phyloP scores from a whole-genome alignment of 2,888 invertebrate genomes.

The Tenthredo scrophulariae region DNA sequence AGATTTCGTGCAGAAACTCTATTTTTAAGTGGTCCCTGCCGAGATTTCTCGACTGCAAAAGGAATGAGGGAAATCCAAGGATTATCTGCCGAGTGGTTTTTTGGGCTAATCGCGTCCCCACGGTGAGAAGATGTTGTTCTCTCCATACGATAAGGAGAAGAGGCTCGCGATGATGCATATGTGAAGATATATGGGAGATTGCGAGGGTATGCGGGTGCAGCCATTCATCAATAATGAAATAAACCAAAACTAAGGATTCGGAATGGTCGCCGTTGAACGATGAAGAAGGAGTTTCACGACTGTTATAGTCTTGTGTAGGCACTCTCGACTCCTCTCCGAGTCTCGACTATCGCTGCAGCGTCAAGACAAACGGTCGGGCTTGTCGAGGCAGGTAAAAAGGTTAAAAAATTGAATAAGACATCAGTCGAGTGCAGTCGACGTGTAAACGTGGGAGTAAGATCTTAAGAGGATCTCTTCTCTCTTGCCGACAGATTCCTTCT shows the following conservation, averaged over 20 bases:
- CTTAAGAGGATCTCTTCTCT: constrained; percentile 36
- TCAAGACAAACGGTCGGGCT: constrained; percentile 52
- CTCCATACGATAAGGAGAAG: background rate
- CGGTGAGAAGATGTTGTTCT: background rate
- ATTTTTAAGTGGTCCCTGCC: background rate
- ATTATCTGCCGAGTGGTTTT: background rate
- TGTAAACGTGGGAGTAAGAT: constrained; percentile 48
- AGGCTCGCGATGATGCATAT: background rate
- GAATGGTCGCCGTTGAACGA: constrained; percentile 20
- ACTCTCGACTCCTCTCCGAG: background rate
- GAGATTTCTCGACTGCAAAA: background rate
- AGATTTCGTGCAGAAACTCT: constrained; percentile 5
- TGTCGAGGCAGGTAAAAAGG: constrained; percentile 48
- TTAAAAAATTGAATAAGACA: constrained; percentile 51
- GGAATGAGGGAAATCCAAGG: background rate
- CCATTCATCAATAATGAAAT: constrained; percentile 30
- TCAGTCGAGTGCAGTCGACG: constrained; percentile 43
- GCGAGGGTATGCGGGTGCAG: constrained; percentile 25
- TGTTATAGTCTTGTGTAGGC: background rate
- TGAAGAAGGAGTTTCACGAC: background rate
- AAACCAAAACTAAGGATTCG: constrained; percentile 40
- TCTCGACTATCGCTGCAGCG: constrained; percentile 31
- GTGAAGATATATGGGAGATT: background rate
- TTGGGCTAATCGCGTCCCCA: background rate
- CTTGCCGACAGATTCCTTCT: constrained; percentile 41